Evolutionary conservation across 2,888 invertebrate species (phyloP).

Genomic region (Crocallis elinguaria): DNA sequence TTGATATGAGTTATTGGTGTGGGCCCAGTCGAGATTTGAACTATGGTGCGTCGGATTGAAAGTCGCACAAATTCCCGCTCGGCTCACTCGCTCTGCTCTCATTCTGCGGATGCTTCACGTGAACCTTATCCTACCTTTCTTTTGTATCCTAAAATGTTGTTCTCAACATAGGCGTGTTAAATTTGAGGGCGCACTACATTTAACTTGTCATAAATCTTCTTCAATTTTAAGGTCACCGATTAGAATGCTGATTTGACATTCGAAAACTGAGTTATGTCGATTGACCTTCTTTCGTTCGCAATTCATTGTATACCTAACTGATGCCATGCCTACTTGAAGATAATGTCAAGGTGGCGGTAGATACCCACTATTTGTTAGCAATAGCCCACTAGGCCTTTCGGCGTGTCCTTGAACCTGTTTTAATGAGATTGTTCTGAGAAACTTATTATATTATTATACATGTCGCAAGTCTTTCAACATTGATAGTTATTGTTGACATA

Average conservation of each 20-base stretch:
- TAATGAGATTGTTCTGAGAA: conserved; percentile 17
- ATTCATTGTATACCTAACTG: conserved; percentile 10
- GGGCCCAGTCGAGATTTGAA: too few species aligned
- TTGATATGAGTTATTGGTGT: too few species aligned
- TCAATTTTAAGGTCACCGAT: not conserved
- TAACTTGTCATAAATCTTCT: too few species aligned
- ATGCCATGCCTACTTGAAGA: conserved; percentile 7
- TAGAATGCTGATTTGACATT: conserved; percentile 10
- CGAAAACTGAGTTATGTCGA: not conserved
- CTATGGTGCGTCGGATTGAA: too few species aligned
- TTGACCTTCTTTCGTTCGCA: conserved; percentile 20
- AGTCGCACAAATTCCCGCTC: too few species aligned
- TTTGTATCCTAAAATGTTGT: too few species aligned
- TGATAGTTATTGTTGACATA: not conserved
- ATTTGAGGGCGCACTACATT: too few species aligned
- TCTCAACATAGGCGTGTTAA: too few species aligned
- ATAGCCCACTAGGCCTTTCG: not conserved
- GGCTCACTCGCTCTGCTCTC: too few species aligned
- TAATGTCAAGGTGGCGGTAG: conserved; percentile 24
- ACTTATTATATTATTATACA: not conserved
- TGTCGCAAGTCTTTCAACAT: conserved; percentile 17
- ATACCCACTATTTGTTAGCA: conserved; percentile 8
- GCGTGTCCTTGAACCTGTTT: conserved; percentile 17
- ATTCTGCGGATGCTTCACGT: too few species aligned
- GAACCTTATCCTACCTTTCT: too few species aligned